A percentile compares a stretch with the other conserved stretches of the same genome.
Conservation (phyloP, 2,888 invertebrate genomes). For the Yponomeuta plumbellus region DNA sequence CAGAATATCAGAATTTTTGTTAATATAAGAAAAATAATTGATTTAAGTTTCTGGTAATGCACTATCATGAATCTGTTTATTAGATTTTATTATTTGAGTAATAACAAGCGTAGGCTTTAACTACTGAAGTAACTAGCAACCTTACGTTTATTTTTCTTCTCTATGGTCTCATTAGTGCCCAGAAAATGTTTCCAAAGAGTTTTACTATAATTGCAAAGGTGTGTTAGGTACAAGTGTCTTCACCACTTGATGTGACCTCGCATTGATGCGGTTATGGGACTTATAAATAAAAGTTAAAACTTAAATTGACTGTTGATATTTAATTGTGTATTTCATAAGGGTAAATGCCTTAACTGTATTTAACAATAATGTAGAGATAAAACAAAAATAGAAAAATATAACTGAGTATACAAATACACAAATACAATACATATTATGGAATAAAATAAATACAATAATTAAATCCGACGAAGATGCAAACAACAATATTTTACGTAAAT, state of each 20-base stretch:
- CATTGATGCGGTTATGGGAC: not conserved
- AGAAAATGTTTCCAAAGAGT: not conserved
- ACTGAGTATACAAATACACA: slow-evolving; percentile 23
- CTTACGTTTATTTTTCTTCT: not conserved
- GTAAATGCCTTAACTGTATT: slow-evolving; percentile 16
- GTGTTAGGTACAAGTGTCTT: not conserved
- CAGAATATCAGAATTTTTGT: no score
- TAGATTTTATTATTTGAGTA: no score
- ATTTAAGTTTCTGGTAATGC: no score
- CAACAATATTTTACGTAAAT: slow-evolving; percentile 63
- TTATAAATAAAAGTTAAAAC: not conserved
- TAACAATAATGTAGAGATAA: not conserved
- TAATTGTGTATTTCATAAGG: slow-evolving; percentile 15
- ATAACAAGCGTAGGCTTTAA: not conserved
- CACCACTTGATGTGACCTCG: not conserved
- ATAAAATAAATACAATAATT: slow-evolving; percentile 21
- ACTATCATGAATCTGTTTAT: no score
- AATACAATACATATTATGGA: slow-evolving; percentile 19
- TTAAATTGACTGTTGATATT: slow-evolving; percentile 16
- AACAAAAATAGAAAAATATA: not conserved
- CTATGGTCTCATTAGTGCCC: not conserved
- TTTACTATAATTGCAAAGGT: not conserved
- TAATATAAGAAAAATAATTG: no score
- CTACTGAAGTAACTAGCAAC: not conserved
- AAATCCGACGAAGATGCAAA: slow-evolving; percentile 50